Conservation (phyloP, 2,888 invertebrate genomes). For the Mamestra brassicae region DNA sequence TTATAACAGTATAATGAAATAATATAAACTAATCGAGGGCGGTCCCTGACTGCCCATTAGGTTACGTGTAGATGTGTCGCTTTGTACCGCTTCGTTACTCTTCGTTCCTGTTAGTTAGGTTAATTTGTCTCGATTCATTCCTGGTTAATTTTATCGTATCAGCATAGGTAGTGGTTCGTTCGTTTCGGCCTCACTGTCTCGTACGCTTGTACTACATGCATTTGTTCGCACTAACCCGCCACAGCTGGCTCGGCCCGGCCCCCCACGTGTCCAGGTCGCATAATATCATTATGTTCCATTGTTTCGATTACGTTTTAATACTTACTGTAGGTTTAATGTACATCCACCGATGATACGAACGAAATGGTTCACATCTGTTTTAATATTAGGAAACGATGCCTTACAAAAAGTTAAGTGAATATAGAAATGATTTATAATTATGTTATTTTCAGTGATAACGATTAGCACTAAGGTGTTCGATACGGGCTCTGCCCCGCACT, state of each 20-base stretch:
- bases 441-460: conserved; percentile 89
- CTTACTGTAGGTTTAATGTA: conserved; percentile 85
- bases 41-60: conserved; percentile 86
- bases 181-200: conserved; percentile 73
- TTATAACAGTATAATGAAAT: conserved; percentile 78
- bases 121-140: conserved; percentile 88
- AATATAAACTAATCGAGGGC: conserved; percentile 80
- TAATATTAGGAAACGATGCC: conserved; percentile 90
- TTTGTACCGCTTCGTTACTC: conserved; percentile 75
- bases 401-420: conserved; percentile 89
- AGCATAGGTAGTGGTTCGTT: conserved; percentile 72
- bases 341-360: conserved; percentile 88
- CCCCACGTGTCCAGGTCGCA: conserved; percentile 71
- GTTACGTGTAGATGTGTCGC: conserved; percentile 82
- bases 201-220: conserved; percentile 63
- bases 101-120: conserved; percentile 89
- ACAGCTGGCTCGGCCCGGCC: conserved; percentile 42
- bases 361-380: conserved; percentile 84
- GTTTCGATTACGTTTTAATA: conserved; percentile 76
- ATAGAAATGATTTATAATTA: conserved; percentile 89
- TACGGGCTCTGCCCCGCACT: conserved; percentile 80
- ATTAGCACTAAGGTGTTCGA: conserved; percentile 85
- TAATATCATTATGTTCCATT: conserved; percentile 75
- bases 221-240: conserved; percentile 65
- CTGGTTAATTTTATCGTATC: conserved; percentile 73